Base-by-base conservation (phyloP, 1,140 invertebrate species). In the Sycophila sp. region DNA sequence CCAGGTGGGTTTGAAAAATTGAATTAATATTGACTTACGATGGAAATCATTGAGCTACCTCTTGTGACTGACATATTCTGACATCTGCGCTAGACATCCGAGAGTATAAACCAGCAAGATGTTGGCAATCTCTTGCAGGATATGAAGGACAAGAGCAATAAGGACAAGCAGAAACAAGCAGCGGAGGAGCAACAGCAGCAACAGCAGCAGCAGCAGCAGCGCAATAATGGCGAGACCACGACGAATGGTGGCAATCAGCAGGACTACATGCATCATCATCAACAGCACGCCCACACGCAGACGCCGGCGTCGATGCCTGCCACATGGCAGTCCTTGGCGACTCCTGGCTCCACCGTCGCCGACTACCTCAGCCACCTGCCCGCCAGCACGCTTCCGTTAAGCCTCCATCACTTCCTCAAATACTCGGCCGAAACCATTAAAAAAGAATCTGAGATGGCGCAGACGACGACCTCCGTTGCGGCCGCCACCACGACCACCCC, bases 361-460 rank as follows among this genome's bases (percentile, higher is more conserved):
- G 93, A 94, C 83, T 95, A 94, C 82, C 87, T 95, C 56, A 93
- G 92, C 55, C 90, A 92, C 78, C 81, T 92, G 72, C 91, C 91
- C 38, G 90, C 91, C 30, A 92, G 90, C 45, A 93, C 93, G 3
- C 79, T 94, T 75, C 93, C 93, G 1, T 81, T 95, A 26, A 93
- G 92, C 47, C 84, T 95, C 36, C 93, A 95, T 76, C 93, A 95
- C 80, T 92, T 94, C 76, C 88, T 95, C 19, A 94, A 94, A 82
- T 94, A 94, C 81, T 94, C 93, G 1, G 91, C 91, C 1, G 92
- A 93, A 77, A 91, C 87, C 70, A 92, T 92, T 56, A 93, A 93
- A 69, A 92, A 92, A 77, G 92, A 93, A 75, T 87, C 88, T 2
- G 89, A 89, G 36, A 88, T 90, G 75, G 88, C 89, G 1, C 89